Percentiles rank a stretch among this genome's conserved stretches.
Conservation (phyloP, 2,797 vertebrate genomes). For the Aldrovandia affinis region DNA sequence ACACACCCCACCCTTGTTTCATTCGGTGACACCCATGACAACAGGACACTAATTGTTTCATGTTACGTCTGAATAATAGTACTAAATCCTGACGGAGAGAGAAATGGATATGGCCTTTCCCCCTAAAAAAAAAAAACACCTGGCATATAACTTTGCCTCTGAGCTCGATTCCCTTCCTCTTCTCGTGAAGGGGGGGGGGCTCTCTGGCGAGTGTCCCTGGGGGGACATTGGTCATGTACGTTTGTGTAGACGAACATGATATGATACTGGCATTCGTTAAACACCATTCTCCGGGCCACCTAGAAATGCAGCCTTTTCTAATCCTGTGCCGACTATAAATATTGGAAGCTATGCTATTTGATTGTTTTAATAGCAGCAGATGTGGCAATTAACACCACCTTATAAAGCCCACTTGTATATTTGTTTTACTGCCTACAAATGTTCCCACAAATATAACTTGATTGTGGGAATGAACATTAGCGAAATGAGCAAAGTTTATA, state of each 20-base stretch:
- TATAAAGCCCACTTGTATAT: constrained; percentile 78
- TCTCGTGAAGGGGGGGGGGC: constrained; percentile 57
- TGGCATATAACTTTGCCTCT: constrained; percentile 67
- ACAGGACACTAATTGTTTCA: constrained; percentile 72
- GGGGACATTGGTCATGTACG: constrained; percentile 68
- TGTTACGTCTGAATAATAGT: constrained; percentile 57
- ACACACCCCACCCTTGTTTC: too few species aligned
- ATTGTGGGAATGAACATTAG: constrained; percentile 77
- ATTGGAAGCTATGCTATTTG: constrained; percentile 70
- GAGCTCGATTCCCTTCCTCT: constrained; percentile 58
- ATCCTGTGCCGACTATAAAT: constrained; percentile 76
- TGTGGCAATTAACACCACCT: constrained; percentile 83
- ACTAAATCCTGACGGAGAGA: neutral
- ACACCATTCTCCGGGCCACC: constrained; percentile 68
- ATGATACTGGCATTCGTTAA: constrained; percentile 71
- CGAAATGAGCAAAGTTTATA: constrained; percentile 68
- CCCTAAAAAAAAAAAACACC: constrained; percentile 62
- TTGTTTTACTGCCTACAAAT: constrained; percentile 82
- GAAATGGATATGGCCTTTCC: constrained; percentile 18
- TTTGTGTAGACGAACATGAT: constrained; percentile 65
- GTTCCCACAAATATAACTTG: constrained; percentile 80
- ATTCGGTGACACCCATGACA: constrained; percentile 76
- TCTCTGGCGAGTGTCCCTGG: constrained; percentile 64
- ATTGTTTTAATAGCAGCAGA: constrained; percentile 84
- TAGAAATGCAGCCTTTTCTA: constrained; percentile 67